These are phyloP conservation scores for Otocyon megalotis DNA, from an alignment of 2,113 vertebrate species.

Conservation along the genomic window DNA sequence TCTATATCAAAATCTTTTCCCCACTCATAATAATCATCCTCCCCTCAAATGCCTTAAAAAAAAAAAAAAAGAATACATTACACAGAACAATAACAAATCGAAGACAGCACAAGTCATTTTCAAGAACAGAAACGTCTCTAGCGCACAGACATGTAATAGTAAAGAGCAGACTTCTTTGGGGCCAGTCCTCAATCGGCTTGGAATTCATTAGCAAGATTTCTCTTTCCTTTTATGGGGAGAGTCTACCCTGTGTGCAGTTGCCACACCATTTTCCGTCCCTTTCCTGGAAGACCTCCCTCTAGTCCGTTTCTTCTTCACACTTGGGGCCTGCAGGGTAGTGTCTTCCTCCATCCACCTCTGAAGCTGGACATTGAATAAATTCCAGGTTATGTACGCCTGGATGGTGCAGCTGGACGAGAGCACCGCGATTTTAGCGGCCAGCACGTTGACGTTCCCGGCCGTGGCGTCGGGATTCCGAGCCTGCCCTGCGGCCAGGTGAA, in stretches of 20 bases:
- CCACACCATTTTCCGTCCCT: slow-evolving; percentile 95
- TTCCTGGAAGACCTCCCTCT: slow-evolving; percentile 94
- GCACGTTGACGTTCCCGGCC: slow-evolving; percentile 94
- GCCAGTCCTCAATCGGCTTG: slow-evolving; percentile 79
- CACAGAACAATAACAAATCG: slow-evolving; percentile 81
- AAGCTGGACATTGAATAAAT: slow-evolving; percentile 96
- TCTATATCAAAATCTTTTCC: slow-evolving; percentile 71
- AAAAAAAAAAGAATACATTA: slow-evolving; percentile 64
- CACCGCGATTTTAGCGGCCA: slow-evolving; percentile 95
- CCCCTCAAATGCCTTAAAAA: slow-evolving; percentile 63
- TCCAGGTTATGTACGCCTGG: slow-evolving; percentile 98
- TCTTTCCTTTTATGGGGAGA: slow-evolving; percentile 94
- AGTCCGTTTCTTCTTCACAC: slow-evolving; percentile 91
- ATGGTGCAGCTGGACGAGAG: slow-evolving; percentile 95
- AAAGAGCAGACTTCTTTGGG: slow-evolving; percentile 87
- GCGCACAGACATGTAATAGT: slow-evolving; percentile 75
- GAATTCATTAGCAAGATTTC: slow-evolving; percentile 90
- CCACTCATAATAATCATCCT: background rate
- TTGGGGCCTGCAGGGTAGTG: slow-evolving; percentile 86
- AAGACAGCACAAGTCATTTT: slow-evolving; percentile 82
- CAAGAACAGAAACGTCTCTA: slow-evolving; percentile 84
- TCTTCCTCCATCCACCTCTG: slow-evolving; percentile 94
- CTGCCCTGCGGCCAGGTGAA: slow-evolving; percentile 93
- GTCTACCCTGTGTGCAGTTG: slow-evolving; percentile 92
- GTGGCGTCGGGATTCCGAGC: slow-evolving; percentile 90